Conservation (phyloP, 2,113 vertebrate genomes). For the Antennarius striatus region DNA sequence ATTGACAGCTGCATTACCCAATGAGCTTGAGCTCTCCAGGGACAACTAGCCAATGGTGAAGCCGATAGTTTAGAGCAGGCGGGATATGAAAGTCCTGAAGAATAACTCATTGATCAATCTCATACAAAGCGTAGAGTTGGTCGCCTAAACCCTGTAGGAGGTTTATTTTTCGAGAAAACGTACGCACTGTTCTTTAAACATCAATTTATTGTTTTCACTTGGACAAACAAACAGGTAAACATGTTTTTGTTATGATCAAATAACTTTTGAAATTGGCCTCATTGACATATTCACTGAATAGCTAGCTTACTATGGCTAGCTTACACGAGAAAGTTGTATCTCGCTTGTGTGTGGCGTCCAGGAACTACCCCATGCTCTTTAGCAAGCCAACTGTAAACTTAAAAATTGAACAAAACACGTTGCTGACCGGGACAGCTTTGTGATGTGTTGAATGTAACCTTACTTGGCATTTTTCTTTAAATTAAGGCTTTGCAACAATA, state of each 20-base stretch:
- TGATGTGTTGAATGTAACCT: background rate
- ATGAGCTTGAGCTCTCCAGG: constrained; percentile 3
- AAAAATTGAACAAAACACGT: background rate
- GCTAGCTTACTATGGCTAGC: constrained; percentile 62
- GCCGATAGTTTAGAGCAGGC: constrained; percentile 44
- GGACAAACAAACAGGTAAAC: constrained; percentile 66
- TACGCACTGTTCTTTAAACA: constrained; percentile 24
- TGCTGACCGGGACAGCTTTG: background rate
- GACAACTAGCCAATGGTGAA: constrained; percentile 47
- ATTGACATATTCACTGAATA: constrained; percentile 25
- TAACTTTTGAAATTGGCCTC: constrained; percentile 35
- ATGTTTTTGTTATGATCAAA: constrained; percentile 4
- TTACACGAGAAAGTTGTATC: constrained; percentile 60
- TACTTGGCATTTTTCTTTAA: background rate
- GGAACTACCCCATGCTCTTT: background rate
- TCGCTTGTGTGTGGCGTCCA: constrained; percentile 34
- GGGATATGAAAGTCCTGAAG: constrained; percentile 80
- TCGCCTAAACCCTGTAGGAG: constrained; percentile 30
- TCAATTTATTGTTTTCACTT: constrained; percentile 46
- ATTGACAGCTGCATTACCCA: constrained; percentile 54
- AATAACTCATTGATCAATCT: constrained; percentile 80
- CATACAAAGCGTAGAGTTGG: constrained; percentile 60
- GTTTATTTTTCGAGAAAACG: constrained; percentile 46
- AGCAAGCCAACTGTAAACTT: background rate
- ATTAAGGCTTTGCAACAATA: constrained; percentile 31